Evolutionary conservation across 2,888 invertebrate species (phyloP).

Genomic region (Drosophila emarginata): DNA sequence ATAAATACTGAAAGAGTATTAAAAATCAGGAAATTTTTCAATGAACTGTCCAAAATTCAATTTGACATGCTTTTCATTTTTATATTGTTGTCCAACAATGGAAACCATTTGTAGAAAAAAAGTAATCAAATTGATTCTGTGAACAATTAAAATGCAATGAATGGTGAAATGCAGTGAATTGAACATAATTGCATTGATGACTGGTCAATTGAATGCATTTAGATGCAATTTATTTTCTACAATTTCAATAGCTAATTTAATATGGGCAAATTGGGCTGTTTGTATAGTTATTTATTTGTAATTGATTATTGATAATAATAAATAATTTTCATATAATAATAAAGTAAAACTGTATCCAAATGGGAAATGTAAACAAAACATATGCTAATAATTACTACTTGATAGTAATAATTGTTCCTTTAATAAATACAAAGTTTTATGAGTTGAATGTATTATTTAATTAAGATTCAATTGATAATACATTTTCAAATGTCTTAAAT

Average conservation of each 20-base stretch:
- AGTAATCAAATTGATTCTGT: conserved; percentile 5
- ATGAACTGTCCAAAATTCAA: not conserved
- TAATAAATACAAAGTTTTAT: too few relatives aligned
- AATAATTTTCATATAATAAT: not conserved
- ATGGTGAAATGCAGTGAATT: conserved; percentile 29
- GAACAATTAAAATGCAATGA: conserved; percentile 41
- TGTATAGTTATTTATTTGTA: not conserved
- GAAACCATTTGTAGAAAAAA: not conserved
- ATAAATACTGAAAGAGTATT: not conserved
- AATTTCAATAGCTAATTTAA: conserved; percentile 1
- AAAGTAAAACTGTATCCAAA: not conserved
- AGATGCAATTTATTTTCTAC: not conserved
- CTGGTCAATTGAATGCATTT: conserved; percentile 29
- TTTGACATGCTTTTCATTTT: not conserved
- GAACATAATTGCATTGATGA: conserved; percentile 23
- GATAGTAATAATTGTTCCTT: too few relatives aligned
- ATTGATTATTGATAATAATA: not conserved
- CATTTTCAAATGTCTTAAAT: not conserved
- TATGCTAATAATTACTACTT: too few relatives aligned
- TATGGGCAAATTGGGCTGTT: not conserved
- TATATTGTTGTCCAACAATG: not conserved
- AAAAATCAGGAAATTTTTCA: not conserved
- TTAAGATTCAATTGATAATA: too few relatives aligned
- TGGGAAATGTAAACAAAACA: too few relatives aligned
- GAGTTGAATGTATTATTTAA: too few relatives aligned